Percentiles rank a stretch among this genome's conserved stretches.
Conservation (phyloP, 2,888 invertebrate genomes). For the Rhaphigaster nebulosa region DNA sequence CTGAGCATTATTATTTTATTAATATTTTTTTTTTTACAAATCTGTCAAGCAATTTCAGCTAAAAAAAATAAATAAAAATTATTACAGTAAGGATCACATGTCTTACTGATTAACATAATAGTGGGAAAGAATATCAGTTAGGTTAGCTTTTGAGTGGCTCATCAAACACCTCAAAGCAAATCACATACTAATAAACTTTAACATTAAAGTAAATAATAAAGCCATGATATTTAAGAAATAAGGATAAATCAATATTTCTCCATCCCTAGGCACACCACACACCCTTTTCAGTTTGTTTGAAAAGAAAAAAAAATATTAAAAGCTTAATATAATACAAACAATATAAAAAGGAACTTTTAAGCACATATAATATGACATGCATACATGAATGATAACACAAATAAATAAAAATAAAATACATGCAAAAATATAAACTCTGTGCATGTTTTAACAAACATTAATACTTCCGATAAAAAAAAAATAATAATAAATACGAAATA, state of each 20-base stretch:
- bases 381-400: neutral
- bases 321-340: slow-evolving; percentile 35
- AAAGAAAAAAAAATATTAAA: slow-evolving; percentile 25
- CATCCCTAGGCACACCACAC: slow-evolving; percentile 44
- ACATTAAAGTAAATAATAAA: slow-evolving; percentile 8
- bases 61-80: slow-evolving; percentile 12
- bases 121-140: slow-evolving; percentile 8
- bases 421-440: slow-evolving; percentile 49
- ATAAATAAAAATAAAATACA: slow-evolving; percentile 13
- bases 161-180: slow-evolving; percentile 22
- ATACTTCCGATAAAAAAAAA: slow-evolving; percentile 38
- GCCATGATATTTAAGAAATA: slow-evolving; percentile 9
- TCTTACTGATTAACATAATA: slow-evolving; percentile 11
- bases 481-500: slow-evolving; percentile 10
- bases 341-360: slow-evolving; percentile 49
- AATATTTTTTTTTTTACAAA: slow-evolving; percentile 11
- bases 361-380: slow-evolving; percentile 36
- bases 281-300: slow-evolving; percentile 15
- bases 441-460: slow-evolving; percentile 36
- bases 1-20: slow-evolving; percentile 6
- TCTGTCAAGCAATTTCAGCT: slow-evolving; percentile 10
- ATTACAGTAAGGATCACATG: slow-evolving; percentile 36
- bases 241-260: slow-evolving; percentile 28
- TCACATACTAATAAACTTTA: slow-evolving; percentile 18
- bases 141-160: slow-evolving; percentile 30